Percentiles rank a stretch among this genome's conserved stretches.
Conservation (phyloP, 2,888 invertebrate species). For the Habrosyne pyritoides region DNA sequence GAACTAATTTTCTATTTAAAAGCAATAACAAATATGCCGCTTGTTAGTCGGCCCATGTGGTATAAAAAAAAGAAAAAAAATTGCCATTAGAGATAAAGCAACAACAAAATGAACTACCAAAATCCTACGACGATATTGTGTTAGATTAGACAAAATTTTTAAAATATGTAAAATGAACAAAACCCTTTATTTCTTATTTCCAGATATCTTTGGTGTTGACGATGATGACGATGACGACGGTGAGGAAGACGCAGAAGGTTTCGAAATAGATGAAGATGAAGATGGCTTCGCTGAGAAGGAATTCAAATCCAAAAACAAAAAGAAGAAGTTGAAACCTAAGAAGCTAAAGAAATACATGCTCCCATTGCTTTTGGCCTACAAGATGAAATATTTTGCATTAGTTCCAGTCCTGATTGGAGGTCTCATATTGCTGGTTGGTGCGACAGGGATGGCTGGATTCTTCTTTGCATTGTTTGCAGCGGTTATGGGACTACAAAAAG, state of each 20-base stretch:
- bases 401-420: conserved; percentile 90
- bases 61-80: too few relatives aligned
- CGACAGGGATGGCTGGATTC: conserved; percentile 92
- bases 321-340: conserved; percentile 72
- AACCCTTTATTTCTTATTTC: conserved; percentile 28
- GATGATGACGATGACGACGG: conserved; percentile 63
- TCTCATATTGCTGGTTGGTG: conserved; percentile 88
- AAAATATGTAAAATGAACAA: too few relatives aligned
- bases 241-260: conserved; percentile 53
- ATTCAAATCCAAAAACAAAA: conserved; percentile 59
- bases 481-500: conserved; percentile 88
- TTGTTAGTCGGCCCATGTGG: too few relatives aligned
- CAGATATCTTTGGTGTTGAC: conserved; percentile 71
- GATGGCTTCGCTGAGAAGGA: conserved; percentile 46
- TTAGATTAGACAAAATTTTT: too few relatives aligned
- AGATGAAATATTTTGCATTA: conserved; percentile 91
- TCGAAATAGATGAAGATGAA: conserved; percentile 50
- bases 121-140: too few relatives aligned
- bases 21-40: too few relatives aligned
- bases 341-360: conserved; percentile 88
- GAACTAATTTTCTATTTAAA: too few relatives aligned
- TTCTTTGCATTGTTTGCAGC: conserved; percentile 94
- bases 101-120: too few relatives aligned
- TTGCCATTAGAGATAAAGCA: too few relatives aligned
- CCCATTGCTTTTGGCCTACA: conserved; percentile 91